phyloP scores from a whole-genome alignment of 1,140 invertebrate genomes.

The Euura saliciscinereae region DNA sequence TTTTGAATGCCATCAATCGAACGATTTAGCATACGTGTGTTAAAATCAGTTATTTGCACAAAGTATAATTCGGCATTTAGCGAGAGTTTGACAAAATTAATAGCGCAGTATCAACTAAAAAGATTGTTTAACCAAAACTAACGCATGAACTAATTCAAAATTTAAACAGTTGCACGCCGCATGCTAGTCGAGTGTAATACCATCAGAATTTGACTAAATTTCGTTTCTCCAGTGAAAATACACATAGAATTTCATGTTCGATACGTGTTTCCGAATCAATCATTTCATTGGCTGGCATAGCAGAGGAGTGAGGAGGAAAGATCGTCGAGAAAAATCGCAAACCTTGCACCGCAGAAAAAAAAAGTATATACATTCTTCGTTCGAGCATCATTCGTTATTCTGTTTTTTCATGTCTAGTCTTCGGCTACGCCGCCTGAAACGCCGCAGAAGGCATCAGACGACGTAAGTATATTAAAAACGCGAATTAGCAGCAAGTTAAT shows the following conservation, averaged over 20 bases:
- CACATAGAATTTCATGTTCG: too few species aligned
- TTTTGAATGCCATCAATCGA: too few species aligned
- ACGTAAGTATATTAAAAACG: conserved; percentile 45
- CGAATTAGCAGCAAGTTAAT: not conserved
- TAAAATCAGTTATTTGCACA: too few species aligned
- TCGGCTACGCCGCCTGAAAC: conserved; percentile 49
- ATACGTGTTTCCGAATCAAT: too few species aligned
- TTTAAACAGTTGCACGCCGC: not conserved
- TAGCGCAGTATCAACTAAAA: not conserved
- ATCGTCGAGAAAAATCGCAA: not conserved
- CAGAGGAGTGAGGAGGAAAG: not conserved
- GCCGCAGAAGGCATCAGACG: conserved; percentile 43
- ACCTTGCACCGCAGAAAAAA: not conserved
- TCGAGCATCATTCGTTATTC: conserved; percentile 33
- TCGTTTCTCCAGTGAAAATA: not conserved
- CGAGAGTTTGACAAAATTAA: not conserved
- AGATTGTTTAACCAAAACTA: not conserved
- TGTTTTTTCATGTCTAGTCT: conserved; percentile 53
- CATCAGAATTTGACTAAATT: not conserved
- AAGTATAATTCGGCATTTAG: too few species aligned
- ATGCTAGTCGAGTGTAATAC: not conserved
- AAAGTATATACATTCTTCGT: not conserved
- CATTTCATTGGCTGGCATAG: not conserved
- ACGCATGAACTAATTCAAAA: not conserved
- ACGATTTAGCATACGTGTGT: too few species aligned